phyloP scores from a whole-genome alignment of 2,113 vertebrate genomes.

The Zingel zingel region DNA sequence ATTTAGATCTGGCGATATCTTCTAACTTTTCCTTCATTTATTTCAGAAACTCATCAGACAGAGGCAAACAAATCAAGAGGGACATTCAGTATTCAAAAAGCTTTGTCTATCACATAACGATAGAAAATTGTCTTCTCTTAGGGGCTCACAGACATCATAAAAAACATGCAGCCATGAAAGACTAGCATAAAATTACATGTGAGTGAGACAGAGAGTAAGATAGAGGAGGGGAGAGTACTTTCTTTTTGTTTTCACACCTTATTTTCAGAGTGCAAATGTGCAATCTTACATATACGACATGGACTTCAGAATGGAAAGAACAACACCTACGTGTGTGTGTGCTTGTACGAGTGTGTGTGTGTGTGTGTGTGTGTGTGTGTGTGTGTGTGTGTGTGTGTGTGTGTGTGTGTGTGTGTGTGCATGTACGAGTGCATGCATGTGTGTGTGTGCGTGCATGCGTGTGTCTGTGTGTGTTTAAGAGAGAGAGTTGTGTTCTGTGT shows the following conservation, averaged over 20 bases:
- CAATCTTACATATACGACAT: neutral
- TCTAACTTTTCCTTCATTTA: neutral
- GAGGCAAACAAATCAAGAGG: neutral
- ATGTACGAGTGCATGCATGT: too few species aligned
- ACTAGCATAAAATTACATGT: too few species aligned
- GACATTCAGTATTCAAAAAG: too few species aligned
- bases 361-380: too few species aligned
- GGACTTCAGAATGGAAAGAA: neutral
- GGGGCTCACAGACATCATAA: too few species aligned
- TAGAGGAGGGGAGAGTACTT: neutral
- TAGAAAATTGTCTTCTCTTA: too few species aligned
- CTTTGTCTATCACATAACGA: too few species aligned
- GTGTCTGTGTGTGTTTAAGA: too few species aligned
- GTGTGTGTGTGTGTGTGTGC: too few species aligned
- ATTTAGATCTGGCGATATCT: neutral
- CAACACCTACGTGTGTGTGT: neutral
- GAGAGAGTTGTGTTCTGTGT: neutral
- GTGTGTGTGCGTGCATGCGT: too few species aligned
- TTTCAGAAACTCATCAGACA: neutral
- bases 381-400: too few species aligned
- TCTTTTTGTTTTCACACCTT: neutral
- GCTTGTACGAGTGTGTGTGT: accelerated
- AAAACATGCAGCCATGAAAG: too few species aligned
- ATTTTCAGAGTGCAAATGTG: neutral
- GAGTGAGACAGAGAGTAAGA: neutral